Evolutionary conservation across 2,113 vertebrate genomes (phyloP).

Genomic region (Oenanthe oenanthe): DNA sequence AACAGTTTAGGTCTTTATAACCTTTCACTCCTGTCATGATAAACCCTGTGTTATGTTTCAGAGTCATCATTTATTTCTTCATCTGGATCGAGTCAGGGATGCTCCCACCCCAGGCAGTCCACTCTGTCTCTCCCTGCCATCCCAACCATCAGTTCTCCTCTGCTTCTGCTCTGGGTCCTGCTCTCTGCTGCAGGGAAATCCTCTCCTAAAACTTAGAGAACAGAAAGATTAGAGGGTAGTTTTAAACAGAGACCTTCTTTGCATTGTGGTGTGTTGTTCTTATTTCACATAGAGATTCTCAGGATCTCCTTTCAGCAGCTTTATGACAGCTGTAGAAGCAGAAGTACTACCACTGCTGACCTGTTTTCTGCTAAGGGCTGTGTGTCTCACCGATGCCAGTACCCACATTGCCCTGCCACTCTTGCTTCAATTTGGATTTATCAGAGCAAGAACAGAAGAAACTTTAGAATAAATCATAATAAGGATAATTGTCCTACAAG

Average conservation of each 20-base stretch:
- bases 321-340: neutral
- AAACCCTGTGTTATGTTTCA: neutral
- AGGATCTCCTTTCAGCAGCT: neutral
- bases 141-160: neutral
- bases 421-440: neutral
- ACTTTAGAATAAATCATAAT: neutral
- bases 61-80: constrained; percentile 8
- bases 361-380: neutral
- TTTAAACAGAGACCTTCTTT: neutral
- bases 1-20: constrained; percentile 13
- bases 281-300: neutral
- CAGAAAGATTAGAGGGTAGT: neutral
- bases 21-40: constrained; percentile 16
- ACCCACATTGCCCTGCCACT: neutral
- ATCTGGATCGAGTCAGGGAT: neutral
- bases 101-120: neutral
- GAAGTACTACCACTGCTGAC: neutral
- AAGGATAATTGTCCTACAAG: neutral
- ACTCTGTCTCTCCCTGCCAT: neutral
- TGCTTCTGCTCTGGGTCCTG: neutral
- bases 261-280: neutral
- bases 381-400: neutral
- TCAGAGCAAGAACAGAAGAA: neutral
- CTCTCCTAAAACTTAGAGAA: neutral
- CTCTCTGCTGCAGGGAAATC: neutral